Evolutionary conservation across 2,113 vertebrate genomes (phyloP).

Genomic region (Cinclus mexicanus): DNA sequence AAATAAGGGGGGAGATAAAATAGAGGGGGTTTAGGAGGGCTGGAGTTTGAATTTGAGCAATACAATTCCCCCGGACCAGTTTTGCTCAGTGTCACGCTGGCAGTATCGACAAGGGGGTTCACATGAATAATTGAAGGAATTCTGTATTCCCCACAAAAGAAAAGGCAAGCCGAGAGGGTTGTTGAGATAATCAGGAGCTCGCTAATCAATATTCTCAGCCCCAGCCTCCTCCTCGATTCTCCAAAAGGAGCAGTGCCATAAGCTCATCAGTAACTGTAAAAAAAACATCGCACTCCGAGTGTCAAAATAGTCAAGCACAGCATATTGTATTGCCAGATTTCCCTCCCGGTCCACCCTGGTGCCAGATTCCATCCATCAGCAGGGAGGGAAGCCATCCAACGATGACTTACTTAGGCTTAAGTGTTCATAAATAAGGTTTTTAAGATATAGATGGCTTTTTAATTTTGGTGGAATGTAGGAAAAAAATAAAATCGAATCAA

Average conservation of each 20-base stretch:
- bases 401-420: slow-evolving; percentile 75
- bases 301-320: slow-evolving; percentile 80
- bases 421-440: slow-evolving; percentile 79
- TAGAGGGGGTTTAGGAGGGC: not conserved
- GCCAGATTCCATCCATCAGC: slow-evolving; percentile 82
- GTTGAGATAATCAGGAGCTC: slow-evolving; percentile 85
- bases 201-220: slow-evolving; percentile 86
- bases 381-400: slow-evolving; percentile 75
- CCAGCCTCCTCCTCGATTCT: slow-evolving; percentile 66
- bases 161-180: slow-evolving; percentile 73
- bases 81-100: slow-evolving; percentile 58
- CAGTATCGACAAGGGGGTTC: slow-evolving; percentile 79
- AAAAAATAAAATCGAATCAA: not conserved
- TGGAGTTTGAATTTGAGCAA: not conserved
- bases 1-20: not conserved
- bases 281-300: slow-evolving; percentile 78
- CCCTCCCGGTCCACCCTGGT: slow-evolving; percentile 57
- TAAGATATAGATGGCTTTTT: slow-evolving; percentile 82
- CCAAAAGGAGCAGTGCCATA: slow-evolving; percentile 79
- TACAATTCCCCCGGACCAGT: slow-evolving; percentile 69
- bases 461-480: slow-evolving; percentile 74
- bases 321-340: slow-evolving; percentile 79
- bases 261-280: slow-evolving; percentile 80
- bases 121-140: slow-evolving; percentile 89
- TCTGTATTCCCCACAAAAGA: slow-evolving; percentile 80